Evolutionary conservation across 2,113 vertebrate species (phyloP).

Genomic region (Rhagologus leucostigma): DNA sequence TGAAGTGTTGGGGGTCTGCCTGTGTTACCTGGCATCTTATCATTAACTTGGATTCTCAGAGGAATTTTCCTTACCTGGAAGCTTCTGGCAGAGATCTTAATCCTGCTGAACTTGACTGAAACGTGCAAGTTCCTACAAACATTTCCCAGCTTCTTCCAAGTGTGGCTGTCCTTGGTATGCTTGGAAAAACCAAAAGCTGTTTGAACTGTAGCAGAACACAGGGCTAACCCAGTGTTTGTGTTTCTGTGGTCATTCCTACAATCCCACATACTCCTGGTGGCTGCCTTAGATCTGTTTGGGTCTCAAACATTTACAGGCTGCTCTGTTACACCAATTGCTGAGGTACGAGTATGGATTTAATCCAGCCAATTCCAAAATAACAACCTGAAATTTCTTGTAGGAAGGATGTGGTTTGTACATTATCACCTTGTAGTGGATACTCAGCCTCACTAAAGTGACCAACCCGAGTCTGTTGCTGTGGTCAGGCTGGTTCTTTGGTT

Average conservation of each 20-base stretch:
- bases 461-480: not conserved
- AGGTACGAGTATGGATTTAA: not conserved
- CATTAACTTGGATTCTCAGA: not conserved
- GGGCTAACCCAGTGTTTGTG: not conserved
- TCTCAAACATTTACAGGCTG: not conserved
- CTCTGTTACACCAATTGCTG: not conserved
- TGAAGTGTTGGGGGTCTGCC: not conserved
- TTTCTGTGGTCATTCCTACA: not conserved
- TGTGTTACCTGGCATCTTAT: not conserved
- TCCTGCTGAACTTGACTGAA: not conserved
- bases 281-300: not conserved
- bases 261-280: rapidly evolving
- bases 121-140: not conserved
- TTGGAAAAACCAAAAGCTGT: not conserved
- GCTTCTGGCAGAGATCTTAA: not conserved
- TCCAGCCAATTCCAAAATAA: not conserved
- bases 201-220: no score
- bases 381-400: not conserved
- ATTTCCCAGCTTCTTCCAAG: not conserved
- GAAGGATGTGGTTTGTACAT: not conserved
- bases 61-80: not conserved
- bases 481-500: not conserved
- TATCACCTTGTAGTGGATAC: rapidly evolving
- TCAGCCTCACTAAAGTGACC: not conserved
- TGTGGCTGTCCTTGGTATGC: not conserved